Percentiles rank a stretch among this genome's conserved stretches.
These are phyloP conservation scores for Phalloptychus januarius DNA, from an alignment of 2,797 vertebrate species.

Conservation along the genomic window DNA sequence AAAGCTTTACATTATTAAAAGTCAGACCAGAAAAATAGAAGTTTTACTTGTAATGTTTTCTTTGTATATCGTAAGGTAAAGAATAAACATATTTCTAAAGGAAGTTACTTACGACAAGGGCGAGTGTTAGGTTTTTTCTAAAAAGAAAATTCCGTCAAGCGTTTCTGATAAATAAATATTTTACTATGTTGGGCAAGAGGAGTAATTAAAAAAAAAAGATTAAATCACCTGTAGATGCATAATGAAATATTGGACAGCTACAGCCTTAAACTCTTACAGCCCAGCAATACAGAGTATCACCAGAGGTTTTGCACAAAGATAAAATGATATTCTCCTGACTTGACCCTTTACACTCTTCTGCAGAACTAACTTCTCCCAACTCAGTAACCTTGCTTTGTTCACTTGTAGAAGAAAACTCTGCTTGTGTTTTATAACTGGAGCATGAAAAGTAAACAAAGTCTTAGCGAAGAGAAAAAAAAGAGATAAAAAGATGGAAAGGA, in stretches of 20 bases:
- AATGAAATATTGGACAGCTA: background rate
- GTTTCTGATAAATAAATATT: background rate
- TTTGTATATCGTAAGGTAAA: background rate
- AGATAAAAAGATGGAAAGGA: constrained; percentile 18
- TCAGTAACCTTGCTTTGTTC: constrained; percentile 48
- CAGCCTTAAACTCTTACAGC: background rate
- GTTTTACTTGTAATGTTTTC: background rate
- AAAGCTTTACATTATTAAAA: background rate
- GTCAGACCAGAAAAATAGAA: background rate
- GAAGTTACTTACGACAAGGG: background rate
- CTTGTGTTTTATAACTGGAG: constrained; percentile 68
- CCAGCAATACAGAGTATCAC: background rate
- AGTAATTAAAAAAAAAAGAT: background rate
- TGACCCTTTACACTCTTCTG: background rate
- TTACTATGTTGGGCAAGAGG: background rate
- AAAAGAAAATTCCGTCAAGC: background rate
- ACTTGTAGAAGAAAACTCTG: constrained; percentile 58
- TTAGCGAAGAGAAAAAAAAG: constrained; percentile 8
- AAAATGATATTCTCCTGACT: background rate
- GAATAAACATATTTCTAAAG: background rate
- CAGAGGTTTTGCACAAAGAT: background rate
- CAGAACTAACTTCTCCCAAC: constrained; percentile 37
- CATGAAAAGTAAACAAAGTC: constrained; percentile 63
- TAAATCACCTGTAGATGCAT: background rate
- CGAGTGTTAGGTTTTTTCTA: background rate